Conservation (phyloP, 92 coral and sea anemone species). For the Zoanthus sociatus region DNA sequence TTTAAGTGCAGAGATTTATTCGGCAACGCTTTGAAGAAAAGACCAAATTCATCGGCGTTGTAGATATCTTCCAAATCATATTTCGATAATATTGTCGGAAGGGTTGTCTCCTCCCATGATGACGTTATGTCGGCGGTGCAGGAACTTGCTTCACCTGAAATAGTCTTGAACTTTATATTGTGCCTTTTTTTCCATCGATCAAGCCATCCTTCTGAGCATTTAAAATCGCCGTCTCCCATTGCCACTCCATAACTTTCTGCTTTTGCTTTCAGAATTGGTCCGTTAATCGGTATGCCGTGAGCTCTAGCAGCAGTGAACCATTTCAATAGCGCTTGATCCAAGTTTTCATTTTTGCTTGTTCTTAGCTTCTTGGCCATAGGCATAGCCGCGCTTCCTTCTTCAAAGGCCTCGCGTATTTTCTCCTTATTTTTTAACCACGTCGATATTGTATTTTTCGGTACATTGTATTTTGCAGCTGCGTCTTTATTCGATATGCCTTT, state of each 20-base stretch:
- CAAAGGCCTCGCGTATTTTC: slow-evolving; percentile 42
- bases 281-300: slow-evolving; percentile 7
- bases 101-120: slow-evolving; percentile 53
- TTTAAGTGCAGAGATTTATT: slow-evolving; percentile 60
- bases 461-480: slow-evolving; percentile 59
- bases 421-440: slow-evolving; percentile 69
- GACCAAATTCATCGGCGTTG: slow-evolving; percentile 50
- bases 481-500: slow-evolving; percentile 59
- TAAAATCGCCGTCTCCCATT: slow-evolving; percentile 14
- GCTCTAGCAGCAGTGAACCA: slow-evolving; percentile 36
- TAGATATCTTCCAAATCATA: slow-evolving; percentile 35
- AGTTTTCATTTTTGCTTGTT: not conserved
- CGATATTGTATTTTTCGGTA: slow-evolving; percentile 61
- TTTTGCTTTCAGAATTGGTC: slow-evolving; percentile 11
- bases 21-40: slow-evolving; percentile 17
- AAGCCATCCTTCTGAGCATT: slow-evolving; percentile 43
- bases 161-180: slow-evolving; percentile 34
- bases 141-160: slow-evolving; percentile 41
- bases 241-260: slow-evolving; percentile 6
- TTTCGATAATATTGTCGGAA: slow-evolving; percentile 39
- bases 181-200: slow-evolving; percentile 55
- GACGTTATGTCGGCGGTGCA: slow-evolving; percentile 55
- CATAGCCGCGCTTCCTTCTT: not conserved
- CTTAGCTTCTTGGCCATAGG: slow-evolving; percentile 15
- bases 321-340: slow-evolving; percentile 42